Evolutionary conservation across 2,888 invertebrate species (phyloP), one percentile per base, ranked within the genome.

Genomic region (Mythimna lalbum): DNA sequence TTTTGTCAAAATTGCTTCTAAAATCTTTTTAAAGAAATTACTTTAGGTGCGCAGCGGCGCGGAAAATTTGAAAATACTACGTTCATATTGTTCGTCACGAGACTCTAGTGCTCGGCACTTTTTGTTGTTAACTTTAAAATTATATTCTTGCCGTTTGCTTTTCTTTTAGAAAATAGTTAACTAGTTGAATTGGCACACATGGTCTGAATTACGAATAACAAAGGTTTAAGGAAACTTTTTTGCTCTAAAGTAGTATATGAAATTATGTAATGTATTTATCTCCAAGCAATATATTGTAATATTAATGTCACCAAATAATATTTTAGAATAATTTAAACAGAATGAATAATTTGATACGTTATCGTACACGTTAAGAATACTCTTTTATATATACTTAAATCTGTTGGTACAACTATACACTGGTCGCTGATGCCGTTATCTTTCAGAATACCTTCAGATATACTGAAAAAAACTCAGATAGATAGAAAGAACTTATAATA

Each of bases 61-160:
- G 80, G 83, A 83, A 83, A 82, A 84, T 81, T 83, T 82, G 66
- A 81, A 85, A 87, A 85, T 81, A 85, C 76, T 78, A 62, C 64
- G 67, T 64, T 64, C 63, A 76, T 83, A 74, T 72, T 78, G 70
- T 63, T 69, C 69, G 33, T 63, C 63, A 67, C 57, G 59, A 67
- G 39, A 73, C 49, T 63, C 36, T 23, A 52, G 61, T 43, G 43
- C 61, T 43, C 3, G 9, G 31, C 43, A 69, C 62, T 69, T 80
- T 70, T 77, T 72, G 72, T 66, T 69, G 10, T 19, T 43, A 47
- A 65, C 56, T 60, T 50, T 43, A 56, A 55, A 55, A 36, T 63
- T 66, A 55, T 27, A 49, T 65, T 79, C 43, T 64, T 33, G 52
- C 5, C 31, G 56, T 65, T 71, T 23, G 23, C 31, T 75, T 72